phyloP scores from a whole-genome alignment of 2,888 invertebrate species.

The Ophion ventricosus region DNA sequence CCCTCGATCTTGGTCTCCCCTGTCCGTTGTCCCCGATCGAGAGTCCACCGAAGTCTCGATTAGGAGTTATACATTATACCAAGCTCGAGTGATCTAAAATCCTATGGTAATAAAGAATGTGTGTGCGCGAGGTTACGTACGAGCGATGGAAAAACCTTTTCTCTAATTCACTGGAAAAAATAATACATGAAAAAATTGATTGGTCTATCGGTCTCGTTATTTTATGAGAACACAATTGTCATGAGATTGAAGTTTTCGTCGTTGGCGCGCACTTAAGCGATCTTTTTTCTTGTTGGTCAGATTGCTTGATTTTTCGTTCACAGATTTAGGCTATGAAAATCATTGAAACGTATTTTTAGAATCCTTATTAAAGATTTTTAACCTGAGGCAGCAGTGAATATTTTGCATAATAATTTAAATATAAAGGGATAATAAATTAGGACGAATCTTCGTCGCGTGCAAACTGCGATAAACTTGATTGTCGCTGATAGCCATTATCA shows the following conservation, averaged over 20 bases:
- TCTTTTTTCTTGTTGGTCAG: too few relatives aligned
- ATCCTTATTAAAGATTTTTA: not conserved
- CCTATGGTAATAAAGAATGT: slow-evolving; percentile 60
- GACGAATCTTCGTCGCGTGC: not conserved
- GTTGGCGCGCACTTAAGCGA: too few relatives aligned
- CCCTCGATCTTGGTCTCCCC: slow-evolving; percentile 30
- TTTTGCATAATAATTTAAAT: too few relatives aligned
- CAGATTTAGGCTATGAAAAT: too few relatives aligned
- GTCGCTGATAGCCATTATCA: slow-evolving; percentile 23
- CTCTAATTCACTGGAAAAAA: slow-evolving; percentile 15
- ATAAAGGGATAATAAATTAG: not conserved
- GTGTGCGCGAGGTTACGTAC: not conserved
- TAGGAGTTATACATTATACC: slow-evolving; percentile 60
- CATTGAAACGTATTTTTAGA: not conserved
- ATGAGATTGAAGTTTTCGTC: not conserved
- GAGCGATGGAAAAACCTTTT: slow-evolving; percentile 38
- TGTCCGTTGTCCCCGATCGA: slow-evolving; percentile 66
- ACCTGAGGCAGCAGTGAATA: not conserved
- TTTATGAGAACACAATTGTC: slow-evolving; percentile 34
- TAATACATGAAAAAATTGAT: slow-evolving; percentile 39
- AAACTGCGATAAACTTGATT: slow-evolving; percentile 32
- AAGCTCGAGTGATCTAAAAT: slow-evolving; percentile 54
- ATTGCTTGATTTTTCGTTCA: too few relatives aligned
- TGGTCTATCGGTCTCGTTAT: slow-evolving; percentile 25
- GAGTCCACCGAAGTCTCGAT: slow-evolving; percentile 52